These are phyloP conservation scores for Drosophila nigrodunni DNA, from an alignment of 1,140 invertebrate species.

Conservation along the genomic window DNA sequence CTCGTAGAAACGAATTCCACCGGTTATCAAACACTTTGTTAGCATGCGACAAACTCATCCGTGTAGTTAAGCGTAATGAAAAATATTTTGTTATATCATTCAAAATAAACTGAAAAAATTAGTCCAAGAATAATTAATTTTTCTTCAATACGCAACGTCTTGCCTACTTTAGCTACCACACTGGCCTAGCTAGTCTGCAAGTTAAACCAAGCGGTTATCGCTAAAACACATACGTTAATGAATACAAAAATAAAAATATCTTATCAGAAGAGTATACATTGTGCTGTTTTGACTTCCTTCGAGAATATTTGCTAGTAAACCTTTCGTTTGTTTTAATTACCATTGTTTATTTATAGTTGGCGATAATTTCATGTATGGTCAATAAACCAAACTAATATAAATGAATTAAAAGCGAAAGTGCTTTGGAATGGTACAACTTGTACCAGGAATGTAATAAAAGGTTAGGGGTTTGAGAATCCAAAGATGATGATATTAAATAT, in stretches of 20 bases:
- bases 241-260: constrained; percentile 45
- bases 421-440: constrained; percentile 30
- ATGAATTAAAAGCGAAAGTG: constrained; percentile 76
- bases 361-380: constrained; percentile 39
- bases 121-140: too few relatives aligned
- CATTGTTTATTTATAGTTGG: constrained; percentile 33
- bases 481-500: constrained; percentile 65
- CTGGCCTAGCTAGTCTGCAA: constrained; percentile 44
- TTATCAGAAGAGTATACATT: constrained; percentile 64
- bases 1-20: background rate
- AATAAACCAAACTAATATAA: constrained; percentile 59
- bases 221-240: background rate
- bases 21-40: constrained; percentile 71
- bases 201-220: constrained; percentile 58
- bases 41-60: too few relatives aligned
- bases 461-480: constrained; percentile 5
- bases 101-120: too few relatives aligned
- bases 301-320: constrained; percentile 4
- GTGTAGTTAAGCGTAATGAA: background rate
- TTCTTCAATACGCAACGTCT: background rate
- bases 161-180: constrained; percentile 6
- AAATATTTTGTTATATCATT: too few relatives aligned
- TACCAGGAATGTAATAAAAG: background rate
- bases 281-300: constrained; percentile 24
- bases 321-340: constrained; percentile 19